Base-by-base conservation (phyloP, 2,797 vertebrate species). In the Poeciliopsis presidionis region DNA sequence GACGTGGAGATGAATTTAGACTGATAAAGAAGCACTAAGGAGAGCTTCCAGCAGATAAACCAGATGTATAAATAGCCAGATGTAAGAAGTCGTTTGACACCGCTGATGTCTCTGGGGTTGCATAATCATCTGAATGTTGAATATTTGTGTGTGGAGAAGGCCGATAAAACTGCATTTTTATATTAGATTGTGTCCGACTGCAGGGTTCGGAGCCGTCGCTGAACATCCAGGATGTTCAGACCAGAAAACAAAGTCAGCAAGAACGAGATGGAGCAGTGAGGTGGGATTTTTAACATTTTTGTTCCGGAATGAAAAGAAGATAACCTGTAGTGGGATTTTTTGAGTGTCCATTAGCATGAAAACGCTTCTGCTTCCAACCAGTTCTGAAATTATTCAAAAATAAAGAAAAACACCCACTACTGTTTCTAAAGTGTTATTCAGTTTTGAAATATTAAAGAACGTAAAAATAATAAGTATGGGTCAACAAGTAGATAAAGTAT, bases 71-170 rank as follows among this genome's bases (percentile, higher is more conserved):
- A 67, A 41, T 67, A 67, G 63, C 36, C 20, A 67, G 36, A 9
- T 41, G 63, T 39, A 67, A 39, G 63, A 67, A 67, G 63, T 41
- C 11, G 36, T 41, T 67, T 67, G 63, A 67, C 63, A 39, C 36
- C 36, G 36, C 8, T 67, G 63, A 67, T 67, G 63, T 67, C 36
- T 67, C 63, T 67, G 36, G 63, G 20, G 63, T 41, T 67, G 8
- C 36, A 67, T 67, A 67, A 67, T 67, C 7, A 3, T 41, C 20
- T 67, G 63, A 4, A 67, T 41, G 36, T 33, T 41, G 63, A 67
- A 41, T 67, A 41, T 39, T 41, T 67, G 36, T 67, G 36, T 67
- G 36, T 67, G 9, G 36, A 11, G 39, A 22, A 67, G 63, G 63
- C 36, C 9, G 22, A 67, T 11, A 41, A 67, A 41, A 20, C 36